A percentile compares a stretch with the other conserved stretches of the same genome.
These are phyloP conservation scores for Anseranas semipalmata DNA, from an alignment of 2,113 vertebrate species.

Conservation along the genomic window DNA sequence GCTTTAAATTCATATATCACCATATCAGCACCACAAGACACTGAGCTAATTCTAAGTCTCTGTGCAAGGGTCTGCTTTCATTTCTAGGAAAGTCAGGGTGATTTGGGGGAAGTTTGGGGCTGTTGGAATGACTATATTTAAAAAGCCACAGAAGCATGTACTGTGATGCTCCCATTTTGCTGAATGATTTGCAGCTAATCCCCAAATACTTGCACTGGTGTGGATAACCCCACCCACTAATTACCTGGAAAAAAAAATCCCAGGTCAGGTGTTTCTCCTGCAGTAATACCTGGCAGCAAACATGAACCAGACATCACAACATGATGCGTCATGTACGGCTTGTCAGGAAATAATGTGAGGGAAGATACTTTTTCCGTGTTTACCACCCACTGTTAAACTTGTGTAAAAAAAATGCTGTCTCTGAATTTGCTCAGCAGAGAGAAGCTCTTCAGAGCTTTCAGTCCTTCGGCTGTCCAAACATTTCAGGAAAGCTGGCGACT, in stretches of 20 bases:
- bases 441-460: background rate
- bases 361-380: constrained; percentile 21
- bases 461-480: background rate
- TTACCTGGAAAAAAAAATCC: background rate
- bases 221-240: constrained; percentile 12
- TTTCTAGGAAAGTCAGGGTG: background rate
- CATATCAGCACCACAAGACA: background rate
- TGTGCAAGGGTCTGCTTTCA: background rate
- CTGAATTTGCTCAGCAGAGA: background rate
- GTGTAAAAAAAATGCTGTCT: background rate
- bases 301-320: background rate
- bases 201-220: constrained; percentile 11
- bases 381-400: constrained; percentile 10
- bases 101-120: background rate
- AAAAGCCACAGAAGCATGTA: background rate
- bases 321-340: background rate
- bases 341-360: background rate
- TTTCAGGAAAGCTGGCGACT: background rate
- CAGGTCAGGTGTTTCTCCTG: background rate
- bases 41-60: background rate
- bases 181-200: constrained; percentile 23
- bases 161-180: background rate
- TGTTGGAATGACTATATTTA: background rate
- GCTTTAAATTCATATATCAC: background rate
- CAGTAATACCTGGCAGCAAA: constrained; percentile 23